These are phyloP conservation scores for Entomyzon cyanotis DNA, from an alignment of 2,113 vertebrate species.

Conservation along the genomic window DNA sequence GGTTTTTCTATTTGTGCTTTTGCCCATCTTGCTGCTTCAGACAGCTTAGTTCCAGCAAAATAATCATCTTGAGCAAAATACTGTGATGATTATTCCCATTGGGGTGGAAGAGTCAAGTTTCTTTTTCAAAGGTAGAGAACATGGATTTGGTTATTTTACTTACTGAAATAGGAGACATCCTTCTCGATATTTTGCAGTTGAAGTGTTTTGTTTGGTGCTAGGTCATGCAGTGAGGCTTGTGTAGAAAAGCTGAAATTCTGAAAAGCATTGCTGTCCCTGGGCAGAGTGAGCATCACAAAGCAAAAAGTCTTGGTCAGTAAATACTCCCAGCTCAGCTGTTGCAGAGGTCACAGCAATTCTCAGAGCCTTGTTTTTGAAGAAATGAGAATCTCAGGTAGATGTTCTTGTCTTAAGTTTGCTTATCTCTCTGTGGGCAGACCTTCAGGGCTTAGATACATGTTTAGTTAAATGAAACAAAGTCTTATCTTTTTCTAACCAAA, in stretches of 20 bases:
- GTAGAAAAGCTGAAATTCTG: not conserved
- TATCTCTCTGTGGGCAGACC: not conserved
- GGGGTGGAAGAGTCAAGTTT: not conserved
- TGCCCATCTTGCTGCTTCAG: not conserved
- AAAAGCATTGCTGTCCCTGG: not conserved
- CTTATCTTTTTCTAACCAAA: slow-evolving; percentile 15
- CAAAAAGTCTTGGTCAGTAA: not conserved
- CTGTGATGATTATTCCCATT: not conserved
- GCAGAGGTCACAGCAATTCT: not conserved
- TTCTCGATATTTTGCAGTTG: not conserved
- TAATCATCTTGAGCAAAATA: not conserved
- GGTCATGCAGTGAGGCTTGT: not conserved
- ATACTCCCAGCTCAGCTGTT: not conserved
- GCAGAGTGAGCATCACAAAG: not conserved
- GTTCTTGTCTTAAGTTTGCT: not conserved
- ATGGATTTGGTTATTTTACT: not conserved
- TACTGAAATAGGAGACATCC: not conserved
- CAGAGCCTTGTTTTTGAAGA: not conserved
- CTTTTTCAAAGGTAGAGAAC: not conserved
- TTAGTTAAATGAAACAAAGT: not conserved
- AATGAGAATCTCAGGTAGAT: not conserved
- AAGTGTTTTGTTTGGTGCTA: not conserved
- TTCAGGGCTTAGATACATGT: not conserved
- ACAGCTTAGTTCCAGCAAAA: not conserved
- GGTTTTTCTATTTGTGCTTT: not conserved